Evolutionary conservation across 2,797 vertebrate species (phyloP), one percentile per base, ranked within the genome.

Genomic region (Anguilla marmorata): DNA sequence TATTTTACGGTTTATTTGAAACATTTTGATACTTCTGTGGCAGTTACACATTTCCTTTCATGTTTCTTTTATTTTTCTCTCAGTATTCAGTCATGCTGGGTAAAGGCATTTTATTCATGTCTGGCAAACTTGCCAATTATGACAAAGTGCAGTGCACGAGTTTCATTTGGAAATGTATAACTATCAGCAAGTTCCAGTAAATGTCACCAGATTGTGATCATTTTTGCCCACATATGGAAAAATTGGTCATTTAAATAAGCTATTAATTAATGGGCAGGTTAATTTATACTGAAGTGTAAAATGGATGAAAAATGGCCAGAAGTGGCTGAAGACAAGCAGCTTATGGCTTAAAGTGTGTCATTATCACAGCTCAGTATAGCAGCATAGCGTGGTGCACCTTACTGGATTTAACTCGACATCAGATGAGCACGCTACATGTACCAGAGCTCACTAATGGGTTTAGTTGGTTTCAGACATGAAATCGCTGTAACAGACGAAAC

Each of bases 291-390:
- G 21, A 21, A 63, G 1, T 52, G 56, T 16, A 58, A 58, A 58
- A 58, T 58, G 56, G 12, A 58, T 58, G 60, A n/a, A 66, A 66
- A 66, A 58, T 58, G 21, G 24, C 5, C 21, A 4, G 24, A 66
- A 24, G 24, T 5, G 4, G 58, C 58, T 60, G 21, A 60, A 60
- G 58, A 60, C 21, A 16, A 60, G 58, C 58, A 66, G 60, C 60
- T 24, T 24, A 66, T n/a, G 60, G 60, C 21, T 66, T 66, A 24
- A 24, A 66, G 21, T 7, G 24, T 5, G 24, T 66, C 60, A 66
- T 66, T 66, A 66, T 24, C 60, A 66, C 56, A n/a, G 60, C 60
- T 66, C 60, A 66, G n/a, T 66, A n/a, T 66, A 66, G 60, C 60
- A 66, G 60, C 24, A 66, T 66, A 4, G 24, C 60, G 24, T 66